phyloP scores from a whole-genome alignment of 2,797 vertebrate genomes.

The Anguilla pacifica region DNA sequence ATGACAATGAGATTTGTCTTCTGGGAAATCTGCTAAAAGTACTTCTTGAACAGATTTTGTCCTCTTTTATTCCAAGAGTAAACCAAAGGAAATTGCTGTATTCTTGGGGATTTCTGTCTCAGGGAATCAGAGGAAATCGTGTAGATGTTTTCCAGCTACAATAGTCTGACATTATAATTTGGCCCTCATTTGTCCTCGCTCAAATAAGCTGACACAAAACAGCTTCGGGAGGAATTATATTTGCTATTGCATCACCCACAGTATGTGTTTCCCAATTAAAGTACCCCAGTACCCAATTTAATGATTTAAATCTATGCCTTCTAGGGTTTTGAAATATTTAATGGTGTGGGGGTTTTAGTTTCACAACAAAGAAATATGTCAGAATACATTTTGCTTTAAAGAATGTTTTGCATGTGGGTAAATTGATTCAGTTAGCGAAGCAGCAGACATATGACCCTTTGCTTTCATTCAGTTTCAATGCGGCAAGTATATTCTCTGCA shows the following conservation, averaged over 20 bases:
- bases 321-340: neutral
- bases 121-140: neutral
- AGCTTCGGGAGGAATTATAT: neutral
- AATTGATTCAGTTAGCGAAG: neutral
- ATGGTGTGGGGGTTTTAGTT: neutral
- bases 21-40: neutral
- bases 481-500: neutral
- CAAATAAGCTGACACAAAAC: neutral
- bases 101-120: constrained; percentile 5
- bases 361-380: neutral
- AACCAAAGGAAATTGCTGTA: neutral
- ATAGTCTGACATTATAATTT: neutral
- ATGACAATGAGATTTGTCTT: neutral
- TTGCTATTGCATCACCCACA: neutral
- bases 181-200: neutral
- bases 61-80: neutral
- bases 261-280: neutral
- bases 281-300: neutral
- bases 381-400: neutral
- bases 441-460: neutral
- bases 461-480: neutral
- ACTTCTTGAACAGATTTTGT: neutral
- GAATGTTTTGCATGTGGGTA: neutral
- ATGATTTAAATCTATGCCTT: neutral
- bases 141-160: neutral